A percentile compares a stretch with the other conserved stretches of the same genome.
These are phyloP conservation scores for Dissostichus mawsoni DNA, from an alignment of 2,113 vertebrate species.

Conservation along the genomic window DNA sequence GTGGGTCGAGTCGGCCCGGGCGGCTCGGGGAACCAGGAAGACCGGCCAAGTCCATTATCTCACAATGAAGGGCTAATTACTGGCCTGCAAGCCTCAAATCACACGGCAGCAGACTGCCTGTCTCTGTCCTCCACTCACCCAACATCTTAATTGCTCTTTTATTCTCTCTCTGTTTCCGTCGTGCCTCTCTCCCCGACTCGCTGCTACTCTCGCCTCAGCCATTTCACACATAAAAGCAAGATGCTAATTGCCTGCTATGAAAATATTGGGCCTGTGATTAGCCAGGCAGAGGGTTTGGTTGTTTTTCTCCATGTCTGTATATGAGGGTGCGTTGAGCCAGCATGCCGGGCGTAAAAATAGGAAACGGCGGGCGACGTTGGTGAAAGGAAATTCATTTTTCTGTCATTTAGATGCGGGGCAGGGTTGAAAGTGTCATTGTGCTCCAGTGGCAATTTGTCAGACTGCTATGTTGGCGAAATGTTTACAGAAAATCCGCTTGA, in stretches of 20 bases:
- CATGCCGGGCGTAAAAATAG: slow-evolving; percentile 30
- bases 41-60: slow-evolving; percentile 84
- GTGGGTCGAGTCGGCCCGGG: slow-evolving; percentile 65
- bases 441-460: slow-evolving; percentile 64
- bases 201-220: slow-evolving; percentile 65
- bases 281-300: slow-evolving; percentile 71
- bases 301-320: slow-evolving; percentile 57
- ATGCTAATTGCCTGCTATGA: slow-evolving; percentile 82
- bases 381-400: slow-evolving; percentile 61
- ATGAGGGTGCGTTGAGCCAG: slow-evolving; percentile 51
- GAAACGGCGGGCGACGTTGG: slow-evolving; percentile 11
- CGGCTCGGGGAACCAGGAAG: slow-evolving; percentile 73
- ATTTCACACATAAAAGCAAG: slow-evolving; percentile 79
- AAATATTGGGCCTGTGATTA: slow-evolving; percentile 83
- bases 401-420: slow-evolving; percentile 40
- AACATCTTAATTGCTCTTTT: slow-evolving; percentile 85
- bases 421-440: slow-evolving; percentile 66
- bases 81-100: slow-evolving; percentile 79
- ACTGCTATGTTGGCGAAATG: slow-evolving; percentile 50
- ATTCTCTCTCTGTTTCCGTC: slow-evolving; percentile 76
- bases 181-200: slow-evolving; percentile 70
- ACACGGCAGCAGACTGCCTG: slow-evolving; percentile 81
- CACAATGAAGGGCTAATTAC: slow-evolving; percentile 86
- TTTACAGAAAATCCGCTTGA: slow-evolving; percentile 62
- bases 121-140: slow-evolving; percentile 80